Evolutionary conservation across 2,797 vertebrate genomes (phyloP), one percentile per base, ranked within the genome.

Genomic region (Hydrolagus colliei): DNA sequence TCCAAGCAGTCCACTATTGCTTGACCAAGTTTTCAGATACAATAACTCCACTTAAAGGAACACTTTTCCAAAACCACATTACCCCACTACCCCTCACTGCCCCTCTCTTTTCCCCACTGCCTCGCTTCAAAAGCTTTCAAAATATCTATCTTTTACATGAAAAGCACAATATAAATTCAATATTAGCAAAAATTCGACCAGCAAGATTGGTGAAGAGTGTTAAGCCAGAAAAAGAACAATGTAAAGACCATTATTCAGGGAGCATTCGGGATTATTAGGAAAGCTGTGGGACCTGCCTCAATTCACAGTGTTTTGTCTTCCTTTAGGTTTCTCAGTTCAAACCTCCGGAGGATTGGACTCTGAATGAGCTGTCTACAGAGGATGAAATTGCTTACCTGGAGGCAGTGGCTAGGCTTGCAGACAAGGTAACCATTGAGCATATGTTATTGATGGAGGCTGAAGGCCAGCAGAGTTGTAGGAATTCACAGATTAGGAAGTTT

Each of bases 301-400:
- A 10, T 59, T 77, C 22, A 61, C 1, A 18, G 75, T 9, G 32
- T 52, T 9, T 71, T 84, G 9, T 65, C 65, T 4, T 20, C 14
- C 18, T 52, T 4, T 18, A 84, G 79, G 65, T 84, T 18, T 71
- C 32, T 9, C 63, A 71, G 79, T 71, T 68, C 65, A 84, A 84
- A 65, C 79, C 79, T 35, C 79, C 79, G 35, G 16, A 63, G 4
- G 65, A 84, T 7, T 84, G 79, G 79, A 71, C 65, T 12, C 32
- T 84, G 16, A 84, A 84, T 18, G n/a, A 16, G 6, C 22, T 84
- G 65, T 68, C 79, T 7, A 67, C 79, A 52, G 79, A 84, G 16
- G 79, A 84, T 3, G 18, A 41, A 63, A 20, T 10, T n/a, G 32
- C n/a, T 84, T 84, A 41, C 3, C 22, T 68, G 65, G 13, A 84